Evolutionary conservation across 2,797 vertebrate genomes (phyloP).

Genomic region (Loriculus beryllinus): DNA sequence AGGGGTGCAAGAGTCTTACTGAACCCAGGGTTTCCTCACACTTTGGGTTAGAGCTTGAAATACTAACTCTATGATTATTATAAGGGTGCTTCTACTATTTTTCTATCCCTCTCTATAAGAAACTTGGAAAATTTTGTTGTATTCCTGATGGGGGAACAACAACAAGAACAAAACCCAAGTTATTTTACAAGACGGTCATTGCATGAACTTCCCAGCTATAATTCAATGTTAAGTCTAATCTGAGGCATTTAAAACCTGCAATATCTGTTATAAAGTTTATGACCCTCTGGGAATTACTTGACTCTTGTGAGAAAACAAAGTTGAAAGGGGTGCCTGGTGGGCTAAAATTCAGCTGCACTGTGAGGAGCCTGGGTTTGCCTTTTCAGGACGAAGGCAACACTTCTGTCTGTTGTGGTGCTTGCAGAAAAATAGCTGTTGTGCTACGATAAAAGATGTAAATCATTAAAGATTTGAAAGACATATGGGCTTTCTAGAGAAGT

Average conservation of each 20-base stretch:
- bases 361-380: not conserved
- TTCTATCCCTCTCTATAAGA: not conserved
- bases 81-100: not conserved
- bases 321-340: not conserved
- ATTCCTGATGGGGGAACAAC: not conserved
- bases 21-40: not conserved
- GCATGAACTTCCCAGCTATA: not conserved
- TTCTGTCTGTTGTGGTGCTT: not conserved
- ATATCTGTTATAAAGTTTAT: not conserved
- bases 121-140: not conserved
- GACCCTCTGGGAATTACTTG: not conserved
- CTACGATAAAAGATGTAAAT: not conserved
- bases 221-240: not conserved
- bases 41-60: not conserved
- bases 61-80: accelerated
- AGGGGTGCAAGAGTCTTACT: not conserved
- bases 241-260: not conserved
- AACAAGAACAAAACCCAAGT: not conserved
- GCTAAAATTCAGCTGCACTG: not conserved
- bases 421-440: not conserved
- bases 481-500: not conserved
- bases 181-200: not conserved
- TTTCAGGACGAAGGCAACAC: not conserved
- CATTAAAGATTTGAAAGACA: not conserved
- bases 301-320: not conserved